Percentiles rank a stretch among this genome's conserved stretches.
Conservation (phyloP, 1,140 invertebrate genomes). For the Caenorhabditis tropicalis region DNA sequence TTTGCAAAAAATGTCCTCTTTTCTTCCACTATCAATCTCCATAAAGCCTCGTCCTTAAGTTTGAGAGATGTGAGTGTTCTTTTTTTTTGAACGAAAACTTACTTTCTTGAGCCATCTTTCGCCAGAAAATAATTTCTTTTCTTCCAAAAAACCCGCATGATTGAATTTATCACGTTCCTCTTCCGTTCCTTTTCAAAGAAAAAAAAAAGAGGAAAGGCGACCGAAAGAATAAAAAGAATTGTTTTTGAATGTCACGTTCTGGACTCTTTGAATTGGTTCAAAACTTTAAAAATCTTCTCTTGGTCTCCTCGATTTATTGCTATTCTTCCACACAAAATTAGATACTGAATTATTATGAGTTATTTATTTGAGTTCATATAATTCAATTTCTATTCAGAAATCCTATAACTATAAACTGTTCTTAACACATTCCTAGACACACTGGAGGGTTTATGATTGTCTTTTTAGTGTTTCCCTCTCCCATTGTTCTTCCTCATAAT, state of each 20-base stretch:
- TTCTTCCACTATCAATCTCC: neutral
- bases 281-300: neutral
- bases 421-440: too few species aligned
- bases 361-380: too few species aligned
- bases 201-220: neutral
- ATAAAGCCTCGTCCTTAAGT: neutral
- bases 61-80: neutral
- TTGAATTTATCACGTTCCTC: constrained; percentile 34
- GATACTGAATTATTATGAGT: too few species aligned
- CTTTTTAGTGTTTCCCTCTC: neutral
- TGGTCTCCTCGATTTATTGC: neutral
- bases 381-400: too few species aligned
- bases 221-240: constrained; percentile 12
- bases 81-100: neutral
- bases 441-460: too few species aligned
- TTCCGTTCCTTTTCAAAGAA: constrained; percentile 3
- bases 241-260: constrained; percentile 35
- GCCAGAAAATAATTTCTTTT: neutral
- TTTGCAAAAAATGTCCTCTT: neutral
- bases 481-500: neutral
- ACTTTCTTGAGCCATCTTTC: neutral
- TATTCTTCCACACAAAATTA: neutral
- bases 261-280: neutral
- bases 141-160: constrained; percentile 6
- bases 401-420: too few species aligned